A percentile compares a stretch with the other conserved stretches of the same genome.
phyloP scores from a whole-genome alignment of 2,113 vertebrate species.

The Megaleporinus macrocephalus region DNA sequence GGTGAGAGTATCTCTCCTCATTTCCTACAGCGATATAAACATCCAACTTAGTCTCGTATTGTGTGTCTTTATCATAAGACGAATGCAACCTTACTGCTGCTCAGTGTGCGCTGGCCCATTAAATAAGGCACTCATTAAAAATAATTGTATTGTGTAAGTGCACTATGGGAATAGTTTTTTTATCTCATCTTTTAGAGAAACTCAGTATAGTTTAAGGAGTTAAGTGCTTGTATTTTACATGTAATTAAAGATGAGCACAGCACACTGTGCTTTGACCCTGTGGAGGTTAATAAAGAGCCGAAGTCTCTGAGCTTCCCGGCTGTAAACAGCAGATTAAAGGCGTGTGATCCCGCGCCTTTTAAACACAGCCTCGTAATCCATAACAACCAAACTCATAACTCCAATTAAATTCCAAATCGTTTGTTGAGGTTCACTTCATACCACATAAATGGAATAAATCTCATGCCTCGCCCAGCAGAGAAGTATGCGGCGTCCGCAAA shows the following conservation, averaged over 20 bases:
- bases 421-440: not conserved
- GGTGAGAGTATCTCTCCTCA: not conserved
- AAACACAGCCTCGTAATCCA: not conserved
- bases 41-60: not conserved
- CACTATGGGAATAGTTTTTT: constrained; percentile 2
- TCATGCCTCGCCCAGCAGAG: not conserved
- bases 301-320: not conserved
- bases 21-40: not conserved
- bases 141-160: not conserved
- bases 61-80: not conserved
- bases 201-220: not conserved
- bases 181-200: not conserved
- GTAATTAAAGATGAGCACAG: constrained; percentile 6
- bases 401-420: not conserved
- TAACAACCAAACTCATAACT: constrained; percentile 8
- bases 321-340: constrained; percentile 13
- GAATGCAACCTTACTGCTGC: not conserved
- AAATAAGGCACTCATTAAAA: not conserved
- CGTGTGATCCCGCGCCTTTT: not conserved
- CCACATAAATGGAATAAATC: constrained; percentile 19
- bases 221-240: constrained; percentile 1
- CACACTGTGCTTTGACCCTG: not conserved
- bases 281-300: constrained; percentile 14
- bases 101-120: not conserved
- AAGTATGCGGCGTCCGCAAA: not conserved